Evolutionary conservation across 2,113 vertebrate species (phyloP).

Genomic region (Erinaceus europaeus): DNA sequence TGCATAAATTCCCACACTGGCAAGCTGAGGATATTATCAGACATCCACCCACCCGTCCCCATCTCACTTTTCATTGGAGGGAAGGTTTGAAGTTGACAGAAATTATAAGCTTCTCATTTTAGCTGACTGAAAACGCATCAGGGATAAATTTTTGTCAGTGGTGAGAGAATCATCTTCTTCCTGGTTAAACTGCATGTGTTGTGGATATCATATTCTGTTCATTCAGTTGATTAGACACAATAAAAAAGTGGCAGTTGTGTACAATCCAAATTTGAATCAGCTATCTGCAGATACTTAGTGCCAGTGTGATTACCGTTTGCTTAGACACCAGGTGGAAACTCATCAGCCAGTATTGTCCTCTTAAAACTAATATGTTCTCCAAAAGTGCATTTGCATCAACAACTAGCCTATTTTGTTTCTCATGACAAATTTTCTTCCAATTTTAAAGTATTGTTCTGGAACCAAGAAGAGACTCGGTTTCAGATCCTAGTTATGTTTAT

Average conservation of each 20-base stretch:
- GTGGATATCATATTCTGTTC: conserved; percentile 21
- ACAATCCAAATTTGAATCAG: not conserved
- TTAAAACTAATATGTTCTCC: not conserved
- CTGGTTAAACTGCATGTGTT: not conserved
- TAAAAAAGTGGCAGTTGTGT: not conserved
- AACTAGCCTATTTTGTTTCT: not conserved
- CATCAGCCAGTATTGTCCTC: conserved; percentile 32
- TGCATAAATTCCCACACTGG: not conserved
- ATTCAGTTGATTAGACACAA: conserved; percentile 18
- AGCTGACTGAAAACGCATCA: conserved; percentile 7
- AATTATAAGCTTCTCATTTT: conserved; percentile 5
- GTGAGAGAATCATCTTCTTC: not conserved
- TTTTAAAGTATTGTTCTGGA: conserved; percentile 6
- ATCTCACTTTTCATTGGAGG: not conserved
- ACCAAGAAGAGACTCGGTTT: not conserved
- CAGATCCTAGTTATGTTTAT: not conserved
- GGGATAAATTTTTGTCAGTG: not conserved
- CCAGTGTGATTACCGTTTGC: not conserved
- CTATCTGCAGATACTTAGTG: not conserved
- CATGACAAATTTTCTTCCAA: not conserved
- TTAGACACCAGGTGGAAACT: conserved; percentile 20
- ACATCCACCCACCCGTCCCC: not conserved
- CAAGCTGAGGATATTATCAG: not conserved
- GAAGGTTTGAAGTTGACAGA: conserved; percentile 16
- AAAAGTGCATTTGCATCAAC: not conserved